Conservation (phyloP, 2,888 invertebrate genomes). For the Cenopis cana region DNA sequence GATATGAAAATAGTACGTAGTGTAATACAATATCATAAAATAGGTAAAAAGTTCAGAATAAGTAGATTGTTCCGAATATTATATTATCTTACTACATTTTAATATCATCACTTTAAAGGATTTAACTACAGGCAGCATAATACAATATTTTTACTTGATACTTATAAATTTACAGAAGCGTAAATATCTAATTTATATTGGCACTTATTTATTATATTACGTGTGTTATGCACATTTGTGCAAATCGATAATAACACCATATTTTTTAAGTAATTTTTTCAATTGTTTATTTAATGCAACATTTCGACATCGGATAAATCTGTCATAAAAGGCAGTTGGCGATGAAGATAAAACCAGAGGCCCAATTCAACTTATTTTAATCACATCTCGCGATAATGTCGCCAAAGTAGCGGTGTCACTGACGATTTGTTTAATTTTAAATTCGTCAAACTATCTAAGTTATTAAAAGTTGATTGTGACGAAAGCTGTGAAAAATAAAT, state of each 20-base stretch:
- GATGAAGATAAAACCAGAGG: neutral
- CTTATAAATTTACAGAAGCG: slow-evolving; percentile 18
- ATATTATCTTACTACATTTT: slow-evolving; percentile 9
- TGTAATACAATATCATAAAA: slow-evolving; percentile 16
- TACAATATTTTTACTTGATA: slow-evolving; percentile 10
- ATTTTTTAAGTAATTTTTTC: neutral
- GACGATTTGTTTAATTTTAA: too few species aligned
- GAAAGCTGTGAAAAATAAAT: too few species aligned
- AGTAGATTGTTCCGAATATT: slow-evolving; percentile 14
- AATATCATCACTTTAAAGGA: neutral
- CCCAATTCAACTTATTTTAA: neutral
- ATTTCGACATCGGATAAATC: neutral
- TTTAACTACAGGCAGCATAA: neutral
- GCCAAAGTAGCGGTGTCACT: too few species aligned
- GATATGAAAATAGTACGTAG: slow-evolving; percentile 36
- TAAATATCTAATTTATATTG: slow-evolving; percentile 22
- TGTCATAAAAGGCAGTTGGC: neutral
- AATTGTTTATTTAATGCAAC: neutral
- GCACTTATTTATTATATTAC: slow-evolving; percentile 31
- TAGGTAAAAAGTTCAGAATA: slow-evolving; percentile 29
- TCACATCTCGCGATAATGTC: too few species aligned
- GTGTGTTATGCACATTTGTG: neutral
- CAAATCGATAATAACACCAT: too few species aligned
- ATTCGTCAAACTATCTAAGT: too few species aligned
- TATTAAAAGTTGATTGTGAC: too few species aligned